These are phyloP conservation scores for Ptilonorhynchus violaceus DNA, from an alignment of 2,113 vertebrate genomes.

Conservation along the genomic window DNA sequence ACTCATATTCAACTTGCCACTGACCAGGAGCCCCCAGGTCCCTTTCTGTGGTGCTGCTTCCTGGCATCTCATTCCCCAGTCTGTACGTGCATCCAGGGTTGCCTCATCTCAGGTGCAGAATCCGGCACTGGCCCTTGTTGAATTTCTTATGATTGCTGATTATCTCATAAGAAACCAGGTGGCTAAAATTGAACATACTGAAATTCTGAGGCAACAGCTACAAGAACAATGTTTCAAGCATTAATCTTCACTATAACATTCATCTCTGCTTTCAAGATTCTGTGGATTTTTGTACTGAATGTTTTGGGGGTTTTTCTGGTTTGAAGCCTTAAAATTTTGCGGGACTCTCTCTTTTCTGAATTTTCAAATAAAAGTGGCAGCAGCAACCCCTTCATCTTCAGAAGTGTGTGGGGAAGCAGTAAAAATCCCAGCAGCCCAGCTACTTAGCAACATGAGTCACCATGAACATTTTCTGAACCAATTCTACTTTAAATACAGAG, in stretches of 20 bases:
- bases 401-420: not conserved
- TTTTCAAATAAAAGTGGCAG: not conserved
- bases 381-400: not conserved
- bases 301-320: not conserved
- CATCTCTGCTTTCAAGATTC: not conserved
- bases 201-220: not conserved
- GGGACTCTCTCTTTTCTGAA: not conserved
- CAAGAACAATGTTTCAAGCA: not conserved
- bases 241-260: not conserved
- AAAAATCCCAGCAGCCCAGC: not conserved
- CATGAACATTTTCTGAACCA: not conserved
- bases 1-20: rapidly evolving
- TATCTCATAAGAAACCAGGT: not conserved
- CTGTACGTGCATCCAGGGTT: not conserved
- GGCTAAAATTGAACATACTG: not conserved
- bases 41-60: not conserved
- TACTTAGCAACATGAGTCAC: not conserved
- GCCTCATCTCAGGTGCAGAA: not conserved
- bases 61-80: not conserved
- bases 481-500: not conserved
- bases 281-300: not conserved
- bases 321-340: not conserved
- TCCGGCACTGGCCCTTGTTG: not conserved
- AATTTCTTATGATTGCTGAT: not conserved
- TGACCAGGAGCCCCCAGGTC: rapidly evolving